phyloP scores from a whole-genome alignment of 2,888 invertebrate species.

The Keiferia lycopersicella region DNA sequence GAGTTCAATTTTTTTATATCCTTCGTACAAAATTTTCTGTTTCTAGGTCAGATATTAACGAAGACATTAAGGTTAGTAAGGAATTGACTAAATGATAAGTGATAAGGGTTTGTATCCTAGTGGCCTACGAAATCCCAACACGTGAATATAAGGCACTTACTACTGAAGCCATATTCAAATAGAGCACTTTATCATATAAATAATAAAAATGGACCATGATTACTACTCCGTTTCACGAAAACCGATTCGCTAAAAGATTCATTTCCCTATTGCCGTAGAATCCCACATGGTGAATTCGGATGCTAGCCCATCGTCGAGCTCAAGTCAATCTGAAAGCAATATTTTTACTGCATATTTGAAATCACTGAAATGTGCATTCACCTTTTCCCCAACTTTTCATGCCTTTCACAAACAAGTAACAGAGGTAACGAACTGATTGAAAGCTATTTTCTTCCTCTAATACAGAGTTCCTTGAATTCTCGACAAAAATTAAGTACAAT shows the following conservation, averaged over 20 bases:
- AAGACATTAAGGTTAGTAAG: no score
- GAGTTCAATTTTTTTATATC: no score
- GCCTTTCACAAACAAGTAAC: background rate
- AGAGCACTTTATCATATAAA: no score
- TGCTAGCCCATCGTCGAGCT: constrained; percentile 2
- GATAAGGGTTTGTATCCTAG: no score
- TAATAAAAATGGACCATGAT: background rate
- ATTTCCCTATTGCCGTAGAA: background rate
- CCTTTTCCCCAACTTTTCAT: background rate
- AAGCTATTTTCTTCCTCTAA: background rate
- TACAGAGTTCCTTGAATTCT: no score
- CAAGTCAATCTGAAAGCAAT: constrained; percentile 16
- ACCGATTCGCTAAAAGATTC: background rate
- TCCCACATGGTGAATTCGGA: constrained; percentile 7
- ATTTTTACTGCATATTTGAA: constrained; percentile 10
- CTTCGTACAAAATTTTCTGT: no score
- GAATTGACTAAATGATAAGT: no score
- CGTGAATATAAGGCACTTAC: no score
- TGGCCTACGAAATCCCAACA: no score
- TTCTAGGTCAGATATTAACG: no score
- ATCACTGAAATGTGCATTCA: background rate
- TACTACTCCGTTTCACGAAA: background rate
- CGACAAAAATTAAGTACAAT: no score
- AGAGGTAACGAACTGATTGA: background rate
- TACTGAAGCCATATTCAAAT: no score